These are phyloP conservation scores for Pseudomyrmex cubaensis DNA, from an alignment of 1,140 invertebrate species.

Conservation along the genomic window DNA sequence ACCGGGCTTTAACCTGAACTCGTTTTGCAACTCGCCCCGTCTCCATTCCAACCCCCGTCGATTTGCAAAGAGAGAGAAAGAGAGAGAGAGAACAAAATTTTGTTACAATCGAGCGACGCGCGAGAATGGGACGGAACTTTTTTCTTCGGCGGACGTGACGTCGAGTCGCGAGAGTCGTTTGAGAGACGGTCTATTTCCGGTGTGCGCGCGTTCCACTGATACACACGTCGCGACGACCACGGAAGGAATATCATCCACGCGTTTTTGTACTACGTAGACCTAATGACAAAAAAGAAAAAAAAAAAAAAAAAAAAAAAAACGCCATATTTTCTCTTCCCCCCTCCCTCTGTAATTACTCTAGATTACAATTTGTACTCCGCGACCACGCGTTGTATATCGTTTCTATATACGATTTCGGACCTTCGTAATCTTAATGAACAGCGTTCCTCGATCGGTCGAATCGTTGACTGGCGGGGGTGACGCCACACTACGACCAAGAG, in stretches of 20 bases:
- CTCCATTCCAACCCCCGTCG: background rate
- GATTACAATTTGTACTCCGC: constrained; percentile 55
- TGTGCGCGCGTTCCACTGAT: background rate
- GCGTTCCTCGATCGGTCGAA: constrained; percentile 8
- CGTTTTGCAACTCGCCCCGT: background rate
- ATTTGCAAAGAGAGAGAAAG: constrained; percentile 20
- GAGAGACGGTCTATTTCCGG: constrained; percentile 3
- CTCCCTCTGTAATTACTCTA: constrained; percentile 47
- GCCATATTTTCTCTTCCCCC: background rate
- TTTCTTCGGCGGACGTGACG: constrained; percentile 17
- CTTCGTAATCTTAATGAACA: constrained; percentile 54
- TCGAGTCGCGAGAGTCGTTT: constrained; percentile 1
- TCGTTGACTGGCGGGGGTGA: background rate
- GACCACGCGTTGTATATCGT: constrained; percentile 47
- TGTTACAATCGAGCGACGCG: constrained; percentile 2
- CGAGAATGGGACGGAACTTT: constrained; percentile 15
- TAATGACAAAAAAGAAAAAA: background rate
- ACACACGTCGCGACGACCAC: background rate
- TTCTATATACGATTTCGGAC: constrained; percentile 61
- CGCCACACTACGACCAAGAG: constrained; percentile 46
- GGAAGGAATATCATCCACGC: constrained; percentile 10
- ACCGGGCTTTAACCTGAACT: background rate
- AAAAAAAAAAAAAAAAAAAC: background rate
- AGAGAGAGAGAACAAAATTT: constrained; percentile 25
- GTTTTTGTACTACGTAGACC: constrained; percentile 49